Evolutionary conservation across 2,888 invertebrate genomes (phyloP).

Genomic region (Abscondita cerata): DNA sequence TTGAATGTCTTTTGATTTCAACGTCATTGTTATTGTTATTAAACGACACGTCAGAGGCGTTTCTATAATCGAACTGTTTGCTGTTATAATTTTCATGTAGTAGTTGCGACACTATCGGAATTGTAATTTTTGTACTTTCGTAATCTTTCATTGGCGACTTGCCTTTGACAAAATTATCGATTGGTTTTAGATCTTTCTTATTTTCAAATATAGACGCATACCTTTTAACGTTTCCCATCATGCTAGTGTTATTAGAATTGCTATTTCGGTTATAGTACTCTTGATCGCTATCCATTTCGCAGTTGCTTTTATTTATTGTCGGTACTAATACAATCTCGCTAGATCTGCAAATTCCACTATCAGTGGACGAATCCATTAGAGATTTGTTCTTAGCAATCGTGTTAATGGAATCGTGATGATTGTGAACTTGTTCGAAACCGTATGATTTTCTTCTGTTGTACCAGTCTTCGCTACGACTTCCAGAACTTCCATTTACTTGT

Average conservation of each 20-base stretch:
- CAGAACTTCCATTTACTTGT: slow-evolving; percentile 50
- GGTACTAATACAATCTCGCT: slow-evolving; percentile 67
- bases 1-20: slow-evolving; percentile 62
- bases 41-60: slow-evolving; percentile 8
- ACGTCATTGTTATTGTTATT: slow-evolving; percentile 21
- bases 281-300: slow-evolving; percentile 46
- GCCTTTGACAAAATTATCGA: not conserved
- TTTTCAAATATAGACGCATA: slow-evolving; percentile 45
- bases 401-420: slow-evolving; percentile 45
- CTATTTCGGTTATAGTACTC: slow-evolving; percentile 17
- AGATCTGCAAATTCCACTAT: slow-evolving; percentile 78
- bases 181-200: slow-evolving; percentile 18
- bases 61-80: slow-evolving; percentile 13
- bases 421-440: slow-evolving; percentile 70
- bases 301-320: slow-evolving; percentile 42
- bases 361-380: slow-evolving; percentile 77
- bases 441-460: slow-evolving; percentile 78
- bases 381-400: slow-evolving; percentile 59
- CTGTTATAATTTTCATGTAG: slow-evolving; percentile 19
- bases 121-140: slow-evolving; percentile 54
- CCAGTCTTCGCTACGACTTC: slow-evolving; percentile 67
- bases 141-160: slow-evolving; percentile 40
- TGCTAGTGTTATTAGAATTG: slow-evolving; percentile 12
- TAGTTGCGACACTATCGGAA: slow-evolving; percentile 52
- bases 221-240: slow-evolving; percentile 38